Conservation (phyloP, 2,888 invertebrate genomes). For the Atrina japonica region DNA sequence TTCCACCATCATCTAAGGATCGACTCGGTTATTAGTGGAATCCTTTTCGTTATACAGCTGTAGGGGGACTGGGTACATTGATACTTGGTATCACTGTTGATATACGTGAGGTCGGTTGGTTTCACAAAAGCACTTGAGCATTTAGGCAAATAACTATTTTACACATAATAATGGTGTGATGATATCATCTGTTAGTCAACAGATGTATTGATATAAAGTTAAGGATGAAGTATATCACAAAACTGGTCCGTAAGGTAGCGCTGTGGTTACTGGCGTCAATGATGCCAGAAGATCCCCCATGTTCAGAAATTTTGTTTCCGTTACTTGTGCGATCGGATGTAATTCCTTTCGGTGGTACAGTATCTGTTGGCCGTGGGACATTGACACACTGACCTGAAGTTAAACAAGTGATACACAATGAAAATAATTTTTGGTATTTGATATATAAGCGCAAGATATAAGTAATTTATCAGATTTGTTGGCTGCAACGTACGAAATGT, state of each 20-base stretch:
- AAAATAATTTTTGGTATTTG: too few relatives aligned
- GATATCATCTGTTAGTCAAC: conserved; percentile 6
- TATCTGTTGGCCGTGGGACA: conserved; percentile 13
- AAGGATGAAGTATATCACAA: neutral
- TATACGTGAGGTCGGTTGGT: conserved; percentile 8
- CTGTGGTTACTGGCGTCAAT: conserved; percentile 20
- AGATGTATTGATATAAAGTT: neutral
- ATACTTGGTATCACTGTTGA: conserved; percentile 16
- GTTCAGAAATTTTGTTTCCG: neutral
- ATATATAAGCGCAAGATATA: too few relatives aligned
- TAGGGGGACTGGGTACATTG: neutral
- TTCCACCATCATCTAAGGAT: too few relatives aligned
- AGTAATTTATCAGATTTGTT: too few relatives aligned
- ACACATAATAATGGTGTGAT: neutral
- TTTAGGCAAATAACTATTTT: neutral
- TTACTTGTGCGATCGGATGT: conserved; percentile 25
- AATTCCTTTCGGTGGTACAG: conserved; percentile 11
- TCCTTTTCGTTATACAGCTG: too few relatives aligned
- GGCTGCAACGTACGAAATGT: too few relatives aligned
- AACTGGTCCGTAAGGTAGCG: neutral
- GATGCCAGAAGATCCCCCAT: conserved; percentile 17
- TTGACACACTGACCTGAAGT: conserved; percentile 22
- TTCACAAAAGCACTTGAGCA: conserved; percentile 12
- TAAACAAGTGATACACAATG: too few relatives aligned
- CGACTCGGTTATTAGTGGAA: too few relatives aligned